Evolutionary conservation across 2,113 vertebrate genomes (phyloP), one percentile per base, ranked within the genome.

Genomic region (Erythrocercus mccallii): DNA sequence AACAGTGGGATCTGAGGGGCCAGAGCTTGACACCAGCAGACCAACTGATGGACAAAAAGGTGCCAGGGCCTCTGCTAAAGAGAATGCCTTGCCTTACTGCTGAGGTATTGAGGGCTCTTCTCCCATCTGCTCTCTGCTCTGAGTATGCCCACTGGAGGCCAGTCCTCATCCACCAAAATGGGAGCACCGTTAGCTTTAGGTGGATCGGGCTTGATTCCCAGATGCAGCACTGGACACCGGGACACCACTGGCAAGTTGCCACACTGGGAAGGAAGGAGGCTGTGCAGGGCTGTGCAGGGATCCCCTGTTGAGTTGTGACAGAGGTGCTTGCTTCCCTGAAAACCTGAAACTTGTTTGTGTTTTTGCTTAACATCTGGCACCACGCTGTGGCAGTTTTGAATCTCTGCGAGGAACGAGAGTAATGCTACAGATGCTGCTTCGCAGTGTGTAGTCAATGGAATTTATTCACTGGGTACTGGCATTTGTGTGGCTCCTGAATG

Each of bases 351-450:
- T 77, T 47, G 30, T 23, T 81, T 12, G 22, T 42, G 30, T 13
- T 92, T 83, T 88, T 84, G 42, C 35, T 73, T 58, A 78, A 81
- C 86, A 54, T 90, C 47, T 95, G 88, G 68, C 94, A 94, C 91
- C 82, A 56, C 60, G 1, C 51, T 37, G 88, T 90, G 92, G 92
- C n/a, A 82, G 33, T 51, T 78, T 54, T 6, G 28, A 9, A 51
- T 78, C 35, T 79, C 66, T 69, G 56, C 1, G 15, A 78, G 62
- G 45, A 81, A 35, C 22, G 23, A 27, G 8, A 62, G 23, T 27
- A 58, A 28, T 15, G n/a, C 38, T 72, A 10, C 25, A 57, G 61
- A 16, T 0, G 0, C n/a, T 0, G 0, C n/a, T 58, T 48, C 2
- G 3, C n/a, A 45, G 58, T 0, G 1, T 30, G 27, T 23, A 40